A percentile compares a stretch with the other conserved stretches of the same genome.
Conservation (phyloP, 2,797 vertebrate genomes). For the Micrastur ruficollis region DNA sequence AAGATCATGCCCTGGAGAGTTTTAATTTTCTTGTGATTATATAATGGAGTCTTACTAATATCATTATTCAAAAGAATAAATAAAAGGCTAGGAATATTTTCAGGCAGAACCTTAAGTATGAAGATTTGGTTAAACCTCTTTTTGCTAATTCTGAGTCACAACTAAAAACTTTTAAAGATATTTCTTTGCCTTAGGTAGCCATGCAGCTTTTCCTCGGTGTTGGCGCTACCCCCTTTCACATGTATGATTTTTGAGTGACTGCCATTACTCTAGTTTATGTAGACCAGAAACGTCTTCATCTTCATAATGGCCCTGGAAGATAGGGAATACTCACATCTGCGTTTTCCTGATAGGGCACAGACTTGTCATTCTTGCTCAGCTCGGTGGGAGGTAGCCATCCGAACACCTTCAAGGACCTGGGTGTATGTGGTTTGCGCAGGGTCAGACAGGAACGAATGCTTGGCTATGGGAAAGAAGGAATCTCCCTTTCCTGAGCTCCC, state of each 20-base stretch:
- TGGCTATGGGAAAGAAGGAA: not conserved
- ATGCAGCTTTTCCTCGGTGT: not conserved
- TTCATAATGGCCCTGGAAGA: not conserved
- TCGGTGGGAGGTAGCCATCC: not conserved
- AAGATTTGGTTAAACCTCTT: slow-evolving; percentile 6
- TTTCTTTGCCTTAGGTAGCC: not conserved
- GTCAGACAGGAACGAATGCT: not conserved
- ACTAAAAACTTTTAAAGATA: not conserved
- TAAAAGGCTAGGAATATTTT: not conserved
- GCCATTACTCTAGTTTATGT: not conserved
- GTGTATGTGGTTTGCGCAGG: not conserved
- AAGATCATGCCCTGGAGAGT: slow-evolving; percentile 65
- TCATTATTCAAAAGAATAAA: slow-evolving; percentile 37
- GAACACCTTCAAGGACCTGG: not conserved
- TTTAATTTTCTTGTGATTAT: slow-evolving; percentile 74
- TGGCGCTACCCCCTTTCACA: not conserved
- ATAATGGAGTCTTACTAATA: slow-evolving; percentile 70
- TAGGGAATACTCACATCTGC: not conserved
- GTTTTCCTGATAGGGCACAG: not conserved
- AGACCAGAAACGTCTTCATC: not conserved
- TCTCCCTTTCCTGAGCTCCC: not conserved
- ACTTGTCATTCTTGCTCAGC: not conserved
- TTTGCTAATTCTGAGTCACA: not conserved
- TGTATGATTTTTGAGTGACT: not conserved
- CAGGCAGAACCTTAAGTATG: not conserved